Base-by-base conservation (phyloP, 92 coral and sea anemone species). In the Paragorgia papillata region DNA sequence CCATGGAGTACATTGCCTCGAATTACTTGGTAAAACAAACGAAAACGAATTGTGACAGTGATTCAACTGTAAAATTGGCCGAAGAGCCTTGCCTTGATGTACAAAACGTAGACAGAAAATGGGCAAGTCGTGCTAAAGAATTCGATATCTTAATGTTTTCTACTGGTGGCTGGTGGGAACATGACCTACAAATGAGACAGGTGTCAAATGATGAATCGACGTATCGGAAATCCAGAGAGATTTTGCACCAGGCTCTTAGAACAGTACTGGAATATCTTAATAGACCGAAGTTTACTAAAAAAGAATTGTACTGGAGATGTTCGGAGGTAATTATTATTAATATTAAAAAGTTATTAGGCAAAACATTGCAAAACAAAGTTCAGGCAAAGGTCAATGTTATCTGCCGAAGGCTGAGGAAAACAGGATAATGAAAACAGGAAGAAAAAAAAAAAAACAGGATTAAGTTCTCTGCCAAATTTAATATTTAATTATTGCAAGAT, bases 101-200 rank as follows among this genome's bases (percentile, higher is more conserved):
- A 24, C 15, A 35, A 7, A 33, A 34, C 7, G 79, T 74, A 24
- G 80, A 74, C 10, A 40, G 37, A 21, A 26, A 44, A 30, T 74
- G 80, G 80, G 66, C 49, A 0, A 57, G 24, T 31, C 64, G 80
- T 12, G 54, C 33, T 34, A 56, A 40, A 13, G 80, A 57, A 41
- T 74, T 74, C 32, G 80, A 74, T 58, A 57, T 74, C 41, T 32
- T 74, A 2, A 35, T 74, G 26, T 74, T 74, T 0, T 50, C 80
- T 27, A 74, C 80, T 0, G 80, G 80, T n/a, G 80, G 80, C 22
- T 74, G 80, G 80, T 74, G 80, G 80, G 80, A 74, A n/a, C 80
- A 74, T 18, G 80, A 74, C 48, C 62, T 74, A 30, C 64, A 29
- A 25, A 74, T 74, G 80, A 57, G 80, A 40, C 80, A 74, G 64